Evolutionary conservation across 2,113 vertebrate genomes (phyloP), one percentile per base, ranked within the genome.

Genomic region (Heloderma charlesbogerti): DNA sequence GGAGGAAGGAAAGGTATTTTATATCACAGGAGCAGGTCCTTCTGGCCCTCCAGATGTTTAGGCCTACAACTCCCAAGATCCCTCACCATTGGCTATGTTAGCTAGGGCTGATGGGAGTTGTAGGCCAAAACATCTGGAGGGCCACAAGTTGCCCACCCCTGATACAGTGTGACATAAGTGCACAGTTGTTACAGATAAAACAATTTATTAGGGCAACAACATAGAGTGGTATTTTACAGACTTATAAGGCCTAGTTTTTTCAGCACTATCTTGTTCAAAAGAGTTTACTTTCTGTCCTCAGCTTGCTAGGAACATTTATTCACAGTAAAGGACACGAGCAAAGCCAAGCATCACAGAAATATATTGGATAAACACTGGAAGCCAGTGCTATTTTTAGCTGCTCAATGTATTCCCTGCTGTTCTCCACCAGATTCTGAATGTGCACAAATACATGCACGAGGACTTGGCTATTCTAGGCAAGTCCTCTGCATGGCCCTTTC

Each of bases 341-440:
- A 98, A 98, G 98, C 96, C 97, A 97, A 97, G 97, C 95, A 97
- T 97, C 98, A 98, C 98, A 98, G 98, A 98, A 98, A 98, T 97
- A 98, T 91, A 95, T 91, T 94, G 96, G 95, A 97, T 96, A 95
- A 97, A 96, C 95, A 96, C 93, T 96, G 96, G 93, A 94, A 97
- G 96, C 96, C 95, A 96, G 95, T 71, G 91, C 94, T 97, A 97
- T 98, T 98, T 97, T 96, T 97, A 96, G 95, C 93, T 88, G 63
- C 91, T 89, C 93, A 83, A 74, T 91, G 96, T 97, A 85, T 93
- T 97, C 94, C 93, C 95, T 96, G 94, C 94, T 93, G 94, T 96
- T 95, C 77, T 88, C 96, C 94, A 95, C 94, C 91, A 82, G 94
- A 94, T 94, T 96, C 95, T 96, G 95, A 96, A 95, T 94, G 95